A percentile compares a stretch with the other conserved stretches of the same genome.
Evolutionary conservation across 2,888 invertebrate species (phyloP).

Genomic region (Argyresthia albistria): DNA sequence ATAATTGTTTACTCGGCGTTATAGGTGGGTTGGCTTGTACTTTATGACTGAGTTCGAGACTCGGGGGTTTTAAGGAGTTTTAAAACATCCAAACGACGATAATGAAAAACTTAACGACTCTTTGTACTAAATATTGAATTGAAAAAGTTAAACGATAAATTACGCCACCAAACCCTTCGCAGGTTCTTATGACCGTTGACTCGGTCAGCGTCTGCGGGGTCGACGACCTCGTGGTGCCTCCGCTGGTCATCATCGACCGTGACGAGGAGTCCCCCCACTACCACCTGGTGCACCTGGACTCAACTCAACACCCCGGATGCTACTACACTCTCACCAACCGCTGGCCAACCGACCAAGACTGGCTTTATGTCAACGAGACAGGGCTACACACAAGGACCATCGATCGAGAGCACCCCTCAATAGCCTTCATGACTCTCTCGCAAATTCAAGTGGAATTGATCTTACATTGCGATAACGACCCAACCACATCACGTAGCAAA

Average conservation of each 20-base stretch:
- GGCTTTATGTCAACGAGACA: conserved; percentile 48
- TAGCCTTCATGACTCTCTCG: conserved; percentile 57
- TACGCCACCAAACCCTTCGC: not conserved
- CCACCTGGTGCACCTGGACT: conserved; percentile 35
- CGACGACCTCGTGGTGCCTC: conserved; percentile 29
- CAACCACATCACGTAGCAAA: conserved; percentile 22
- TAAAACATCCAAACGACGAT: too few species aligned
- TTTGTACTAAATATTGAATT: too few species aligned
- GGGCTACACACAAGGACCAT: conserved; percentile 45
- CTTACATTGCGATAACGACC: conserved; percentile 35
- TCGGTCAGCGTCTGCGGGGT: conserved; percentile 28
- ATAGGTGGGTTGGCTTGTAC: too few species aligned
- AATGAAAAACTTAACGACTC: too few species aligned
- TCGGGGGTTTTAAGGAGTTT: too few species aligned
- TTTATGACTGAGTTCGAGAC: too few species aligned
- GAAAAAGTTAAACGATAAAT: not conserved
- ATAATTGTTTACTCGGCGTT: too few species aligned
- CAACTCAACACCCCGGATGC: conserved; percentile 30
- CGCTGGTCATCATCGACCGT: conserved; percentile 46
- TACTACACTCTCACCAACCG: conserved; percentile 36
- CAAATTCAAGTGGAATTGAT: conserved; percentile 60
- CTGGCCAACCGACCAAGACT: conserved; percentile 49
- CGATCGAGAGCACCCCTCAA: conserved; percentile 55
- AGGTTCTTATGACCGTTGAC: conserved; percentile 44
- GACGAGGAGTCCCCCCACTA: conserved; percentile 47